Conservation (phyloP, 1,140 invertebrate genomes). For the Orius insidiosus region DNA sequence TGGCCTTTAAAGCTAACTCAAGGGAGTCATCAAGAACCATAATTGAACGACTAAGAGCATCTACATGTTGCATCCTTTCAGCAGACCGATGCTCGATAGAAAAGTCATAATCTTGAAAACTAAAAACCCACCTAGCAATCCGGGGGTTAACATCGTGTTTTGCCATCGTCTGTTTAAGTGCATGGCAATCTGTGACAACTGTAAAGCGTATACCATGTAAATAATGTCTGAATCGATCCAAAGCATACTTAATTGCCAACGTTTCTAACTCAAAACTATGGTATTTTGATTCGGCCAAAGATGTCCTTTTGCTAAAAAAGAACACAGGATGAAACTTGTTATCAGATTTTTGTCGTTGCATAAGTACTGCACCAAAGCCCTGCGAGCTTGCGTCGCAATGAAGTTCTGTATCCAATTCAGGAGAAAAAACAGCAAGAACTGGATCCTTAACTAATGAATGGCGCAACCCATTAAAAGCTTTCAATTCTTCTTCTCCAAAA, state of each 20-base stretch:
- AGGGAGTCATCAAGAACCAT: conserved; percentile 19
- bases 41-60: conserved; percentile 13
- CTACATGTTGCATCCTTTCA: conserved; percentile 6
- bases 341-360: conserved; percentile 21
- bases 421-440: conserved; percentile 16
- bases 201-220: conserved; percentile 24
- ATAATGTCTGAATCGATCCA: conserved; percentile 32
- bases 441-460: conserved; percentile 13
- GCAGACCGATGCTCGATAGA: conserved; percentile 8
- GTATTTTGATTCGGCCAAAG: conserved; percentile 26
- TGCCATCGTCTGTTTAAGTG: conserved; percentile 22
- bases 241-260: conserved; percentile 29
- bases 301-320: conserved; percentile 27
- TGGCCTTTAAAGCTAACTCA: conserved; percentile 11
- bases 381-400: conserved; percentile 9
- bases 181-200: conserved; percentile 23
- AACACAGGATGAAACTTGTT: conserved; percentile 23
- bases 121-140: conserved; percentile 21
- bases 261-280: conserved; percentile 30
- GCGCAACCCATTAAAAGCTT: conserved; percentile 18
- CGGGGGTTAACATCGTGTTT: conserved; percentile 20
- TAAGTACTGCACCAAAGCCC: conserved; percentile 21
- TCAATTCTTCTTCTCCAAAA: conserved; percentile 9
- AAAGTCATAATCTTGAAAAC: conserved; percentile 21
- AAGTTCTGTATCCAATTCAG: conserved; percentile 16